Evolutionary conservation across 1,140 invertebrate genomes (phyloP), one percentile per base, ranked within the genome.

Genomic region (Himalopsyche phryganea): DNA sequence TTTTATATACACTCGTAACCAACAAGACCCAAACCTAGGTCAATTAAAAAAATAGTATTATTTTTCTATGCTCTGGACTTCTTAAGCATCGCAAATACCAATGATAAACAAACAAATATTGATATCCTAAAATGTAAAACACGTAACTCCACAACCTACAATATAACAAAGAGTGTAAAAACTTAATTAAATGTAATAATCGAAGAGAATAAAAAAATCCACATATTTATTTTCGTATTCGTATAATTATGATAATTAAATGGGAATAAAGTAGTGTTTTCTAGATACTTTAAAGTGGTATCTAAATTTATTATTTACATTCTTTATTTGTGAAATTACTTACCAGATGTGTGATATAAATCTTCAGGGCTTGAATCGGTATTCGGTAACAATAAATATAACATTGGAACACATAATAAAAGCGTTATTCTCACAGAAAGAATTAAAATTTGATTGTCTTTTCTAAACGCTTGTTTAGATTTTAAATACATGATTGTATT

Each of bases 371-470:
- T 4, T 45, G 13, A 11, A 11, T 15, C 11, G 7, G 46, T 15
- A 32, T 33, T 35, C 44, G 58, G 11, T 10, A 55, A 9, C 6
- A 32, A 23, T n/a, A 55, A n/a, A 36, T 45, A 60, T 2, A 52
- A 7, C 36, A 55, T 7, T 11, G 58, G 58, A 13, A 60, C 11
- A 3, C 45, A 51, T 6, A 55, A 35, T 1, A 60, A 36, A 3
- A 60, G 32, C 10, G 38, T 11, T 41, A 52, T 55, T 9, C 58
- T 20, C 5, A 60, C 50, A n/a, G 46, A 48, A 2, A 60, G 20
- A 36, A 60, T 60, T 13, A 60, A 40, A 33, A 38, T 47, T 23
- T 55, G 53, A 17, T 55, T 15, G 4, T 20, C 17, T 38, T 55
- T 55, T 20, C 53, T 14, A 40, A 55, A 55, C 35, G 36, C 44